Evolutionary conservation across 2,797 vertebrate genomes (phyloP).

Genomic region (Lutjanus campechanus): DNA sequence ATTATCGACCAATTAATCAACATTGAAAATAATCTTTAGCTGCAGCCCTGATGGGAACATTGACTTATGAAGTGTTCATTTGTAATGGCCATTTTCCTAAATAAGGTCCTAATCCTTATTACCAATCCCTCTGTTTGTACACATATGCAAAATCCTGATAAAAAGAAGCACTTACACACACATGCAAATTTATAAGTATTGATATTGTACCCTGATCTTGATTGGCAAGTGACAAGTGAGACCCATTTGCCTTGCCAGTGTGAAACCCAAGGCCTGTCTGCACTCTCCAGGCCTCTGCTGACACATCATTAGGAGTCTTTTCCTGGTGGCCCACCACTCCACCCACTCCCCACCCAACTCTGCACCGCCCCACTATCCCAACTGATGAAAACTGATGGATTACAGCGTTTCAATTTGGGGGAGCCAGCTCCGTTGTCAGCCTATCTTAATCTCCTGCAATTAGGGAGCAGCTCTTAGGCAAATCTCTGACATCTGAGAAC

Average conservation of each 20-base stretch:
- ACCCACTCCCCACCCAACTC: conserved; percentile 45
- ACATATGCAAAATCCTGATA: conserved; percentile 29
- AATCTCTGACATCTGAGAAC: conserved; percentile 86
- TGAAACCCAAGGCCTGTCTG: conserved; percentile 77
- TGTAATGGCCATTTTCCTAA: too few relatives aligned
- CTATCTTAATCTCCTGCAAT: conserved; percentile 87
- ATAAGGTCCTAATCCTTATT: too few relatives aligned
- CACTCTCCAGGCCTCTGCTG: conserved; percentile 70
- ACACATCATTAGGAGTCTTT: conserved; percentile 84
- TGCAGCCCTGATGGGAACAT: too few relatives aligned
- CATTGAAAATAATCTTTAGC: too few relatives aligned
- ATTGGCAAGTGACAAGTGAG: conserved; percentile 70
- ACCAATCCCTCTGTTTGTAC: conserved; percentile 8
- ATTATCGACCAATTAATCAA: too few relatives aligned
- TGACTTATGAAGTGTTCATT: too few relatives aligned
- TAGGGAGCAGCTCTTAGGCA: conserved; percentile 82
- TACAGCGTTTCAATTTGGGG: conserved; percentile 84
- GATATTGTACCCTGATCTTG: conserved; percentile 69
- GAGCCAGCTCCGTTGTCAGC: conserved; percentile 76
- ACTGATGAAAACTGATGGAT: conserved; percentile 86
- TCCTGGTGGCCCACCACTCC: conserved; percentile 67
- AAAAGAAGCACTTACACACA: conserved; percentile 24
- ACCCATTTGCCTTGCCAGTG: conserved; percentile 66
- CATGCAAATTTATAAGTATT: conserved; percentile 56
- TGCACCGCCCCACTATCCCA: conserved; percentile 69